phyloP scores from a whole-genome alignment of 2,888 invertebrate species.

The Cyclophora albipunctata region DNA sequence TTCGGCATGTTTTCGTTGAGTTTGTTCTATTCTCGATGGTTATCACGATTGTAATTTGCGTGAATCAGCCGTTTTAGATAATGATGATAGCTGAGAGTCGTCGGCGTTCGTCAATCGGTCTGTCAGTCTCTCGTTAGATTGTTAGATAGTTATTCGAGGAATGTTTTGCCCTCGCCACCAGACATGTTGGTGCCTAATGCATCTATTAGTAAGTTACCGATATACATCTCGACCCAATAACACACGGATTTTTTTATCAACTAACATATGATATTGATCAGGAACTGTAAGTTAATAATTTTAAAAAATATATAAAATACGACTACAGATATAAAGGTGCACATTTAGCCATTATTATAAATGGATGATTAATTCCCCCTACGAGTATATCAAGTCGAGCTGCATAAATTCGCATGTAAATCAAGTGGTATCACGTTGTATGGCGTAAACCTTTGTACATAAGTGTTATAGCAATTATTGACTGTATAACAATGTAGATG shows the following conservation, averaged over 20 bases:
- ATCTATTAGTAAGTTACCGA: conserved; percentile 53
- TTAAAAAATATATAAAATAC: too few species aligned
- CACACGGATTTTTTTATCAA: conserved; percentile 35
- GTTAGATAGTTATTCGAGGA: conserved; percentile 39
- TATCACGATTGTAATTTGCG: conserved; percentile 56
- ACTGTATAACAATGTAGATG: too few species aligned
- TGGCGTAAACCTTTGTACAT: too few species aligned
- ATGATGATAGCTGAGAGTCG: conserved; percentile 45
- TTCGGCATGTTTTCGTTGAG: conserved; percentile 35
- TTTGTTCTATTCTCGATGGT: conserved; percentile 37
- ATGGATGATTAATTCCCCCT: too few species aligned
- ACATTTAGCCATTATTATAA: too few species aligned
- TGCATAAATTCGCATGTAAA: too few species aligned
- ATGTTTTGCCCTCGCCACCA: conserved; percentile 49
- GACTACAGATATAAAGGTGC: too few species aligned
- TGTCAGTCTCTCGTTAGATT: conserved; percentile 48
- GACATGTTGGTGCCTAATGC: conserved; percentile 55
- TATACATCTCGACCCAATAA: conserved; percentile 58
- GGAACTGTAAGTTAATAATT: not conserved
- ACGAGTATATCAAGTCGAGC: too few species aligned
- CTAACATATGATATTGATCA: conserved; percentile 14
- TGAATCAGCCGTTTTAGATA: conserved; percentile 52
- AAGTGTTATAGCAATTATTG: too few species aligned
- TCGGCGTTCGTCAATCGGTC: conserved; percentile 38
- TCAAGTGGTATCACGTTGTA: too few species aligned